These are phyloP conservation scores for Trididemnum nubilum DNA, from an alignment of 23 tunicate species.

Conservation along the genomic window DNA sequence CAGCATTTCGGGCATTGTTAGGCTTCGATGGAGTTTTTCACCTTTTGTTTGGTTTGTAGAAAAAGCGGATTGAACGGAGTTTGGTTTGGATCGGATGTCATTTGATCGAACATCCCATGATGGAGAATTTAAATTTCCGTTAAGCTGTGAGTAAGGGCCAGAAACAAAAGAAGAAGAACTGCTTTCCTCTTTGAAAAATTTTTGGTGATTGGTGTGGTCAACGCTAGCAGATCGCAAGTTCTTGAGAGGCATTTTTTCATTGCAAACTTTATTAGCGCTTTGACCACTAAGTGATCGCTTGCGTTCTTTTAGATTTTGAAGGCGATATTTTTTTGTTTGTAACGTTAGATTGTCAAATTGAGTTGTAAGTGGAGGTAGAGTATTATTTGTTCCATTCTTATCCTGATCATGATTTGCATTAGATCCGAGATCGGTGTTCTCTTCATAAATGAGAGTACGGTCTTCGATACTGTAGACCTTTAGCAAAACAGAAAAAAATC, in stretches of 20 bases:
- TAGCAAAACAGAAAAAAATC: too few species aligned
- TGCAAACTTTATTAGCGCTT: neutral
- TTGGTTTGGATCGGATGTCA: neutral
- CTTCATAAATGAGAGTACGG: neutral
- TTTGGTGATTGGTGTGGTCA: neutral
- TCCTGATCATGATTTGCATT: neutral
- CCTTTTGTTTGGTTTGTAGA: neutral
- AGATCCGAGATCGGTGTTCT: neutral
- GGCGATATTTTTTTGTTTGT: neutral
- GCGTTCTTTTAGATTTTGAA: neutral
- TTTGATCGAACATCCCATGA: neutral
- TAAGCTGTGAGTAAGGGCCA: neutral
- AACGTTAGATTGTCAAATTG: neutral
- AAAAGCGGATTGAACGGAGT: constrained; percentile 1
- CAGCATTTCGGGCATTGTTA: neutral
- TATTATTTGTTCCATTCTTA: neutral
- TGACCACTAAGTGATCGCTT: neutral
- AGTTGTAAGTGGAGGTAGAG: neutral
- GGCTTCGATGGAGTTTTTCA: neutral
- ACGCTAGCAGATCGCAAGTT: neutral
- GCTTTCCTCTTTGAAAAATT: neutral
- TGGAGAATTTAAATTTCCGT: neutral
- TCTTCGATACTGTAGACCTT: neutral
- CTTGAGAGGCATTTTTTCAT: neutral
- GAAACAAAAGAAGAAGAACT: neutral